Evolutionary conservation across 2,797 vertebrate genomes (phyloP).

Genomic region (Melanotaenia maccullochi): DNA sequence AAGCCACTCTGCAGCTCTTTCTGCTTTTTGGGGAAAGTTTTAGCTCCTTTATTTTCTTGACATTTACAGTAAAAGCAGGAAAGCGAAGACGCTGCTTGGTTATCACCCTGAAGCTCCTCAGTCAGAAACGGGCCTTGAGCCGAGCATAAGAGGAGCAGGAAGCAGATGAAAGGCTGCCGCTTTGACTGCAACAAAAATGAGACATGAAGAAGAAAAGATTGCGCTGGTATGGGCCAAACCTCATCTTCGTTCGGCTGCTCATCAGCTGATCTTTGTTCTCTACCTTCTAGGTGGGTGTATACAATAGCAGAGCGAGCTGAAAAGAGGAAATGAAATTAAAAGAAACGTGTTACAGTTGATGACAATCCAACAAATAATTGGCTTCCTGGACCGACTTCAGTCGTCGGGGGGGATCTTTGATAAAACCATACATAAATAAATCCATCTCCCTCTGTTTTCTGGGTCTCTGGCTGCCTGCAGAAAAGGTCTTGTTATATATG

Average conservation of each 20-base stretch:
- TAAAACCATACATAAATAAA: conserved; percentile 76
- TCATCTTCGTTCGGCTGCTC: conserved; percentile 20
- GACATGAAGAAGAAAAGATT: conserved; percentile 24
- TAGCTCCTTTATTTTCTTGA: conserved; percentile 25
- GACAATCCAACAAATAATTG: conserved; percentile 60
- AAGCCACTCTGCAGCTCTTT: conserved; percentile 24
- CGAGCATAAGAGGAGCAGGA: not conserved
- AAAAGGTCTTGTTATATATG: conserved; percentile 77
- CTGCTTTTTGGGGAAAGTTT: not conserved
- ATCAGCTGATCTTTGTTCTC: conserved; percentile 11
- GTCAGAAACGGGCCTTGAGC: conserved; percentile 28
- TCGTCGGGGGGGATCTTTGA: conserved; percentile 65
- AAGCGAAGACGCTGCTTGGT: conserved; percentile 20
- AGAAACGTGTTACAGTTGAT: conserved; percentile 41
- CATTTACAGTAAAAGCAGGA: conserved; percentile 40
- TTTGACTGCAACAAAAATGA: conserved; percentile 51
- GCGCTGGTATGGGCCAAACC: conserved; percentile 32
- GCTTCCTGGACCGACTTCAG: conserved; percentile 73
- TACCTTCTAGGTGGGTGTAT: not conserved
- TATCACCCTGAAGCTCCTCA: conserved; percentile 36
- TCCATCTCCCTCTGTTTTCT: conserved; percentile 64
- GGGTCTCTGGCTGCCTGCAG: conserved; percentile 53
- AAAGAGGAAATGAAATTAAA: conserved; percentile 53
- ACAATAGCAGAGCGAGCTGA: conserved; percentile 30
- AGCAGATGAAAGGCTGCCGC: conserved; percentile 35